Evolutionary conservation across 2,113 vertebrate species (phyloP).

Genomic region (Cheilinus undulatus): DNA sequence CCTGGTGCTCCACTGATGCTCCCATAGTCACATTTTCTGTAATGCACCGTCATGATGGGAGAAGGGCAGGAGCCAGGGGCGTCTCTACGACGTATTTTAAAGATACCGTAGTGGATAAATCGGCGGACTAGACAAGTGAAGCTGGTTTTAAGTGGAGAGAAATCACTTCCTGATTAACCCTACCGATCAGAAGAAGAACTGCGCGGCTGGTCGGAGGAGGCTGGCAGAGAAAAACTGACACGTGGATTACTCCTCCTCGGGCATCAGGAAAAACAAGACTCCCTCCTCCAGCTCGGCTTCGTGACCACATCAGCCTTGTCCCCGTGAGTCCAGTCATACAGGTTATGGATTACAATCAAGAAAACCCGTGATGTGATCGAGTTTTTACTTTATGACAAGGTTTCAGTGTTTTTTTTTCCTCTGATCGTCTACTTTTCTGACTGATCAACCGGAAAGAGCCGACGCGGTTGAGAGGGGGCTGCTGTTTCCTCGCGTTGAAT

Average conservation of each 20-base stretch:
- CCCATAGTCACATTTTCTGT: neutral
- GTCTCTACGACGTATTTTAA: neutral
- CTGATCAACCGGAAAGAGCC: constrained; percentile 33
- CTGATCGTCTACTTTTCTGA: constrained; percentile 23
- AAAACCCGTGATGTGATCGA: constrained; percentile 9
- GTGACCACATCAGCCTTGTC: neutral
- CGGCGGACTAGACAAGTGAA: neutral
- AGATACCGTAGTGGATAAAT: neutral
- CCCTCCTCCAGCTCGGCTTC: constrained; percentile 15
- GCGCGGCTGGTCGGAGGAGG: constrained; percentile 63
- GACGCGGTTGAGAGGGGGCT: constrained; percentile 32
- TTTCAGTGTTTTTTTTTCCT: neutral
- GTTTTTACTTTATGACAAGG: neutral
- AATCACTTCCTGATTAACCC: constrained; percentile 70
- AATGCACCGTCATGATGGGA: constrained; percentile 61
- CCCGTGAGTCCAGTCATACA: neutral
- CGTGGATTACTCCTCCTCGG: constrained; percentile 82
- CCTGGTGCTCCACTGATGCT: constrained; percentile 27
- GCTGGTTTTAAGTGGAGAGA: neutral
- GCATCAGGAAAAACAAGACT: constrained; percentile 65
- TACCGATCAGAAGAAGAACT: constrained; percentile 73
- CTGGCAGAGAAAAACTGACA: constrained; percentile 80
- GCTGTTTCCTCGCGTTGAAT: constrained; percentile 81
- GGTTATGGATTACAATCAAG: neutral
- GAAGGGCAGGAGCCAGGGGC: constrained; percentile 3